A percentile compares a stretch with the other conserved stretches of the same genome.
Conservation (phyloP, 2,113 vertebrate species). For the Sapajus apella region DNA sequence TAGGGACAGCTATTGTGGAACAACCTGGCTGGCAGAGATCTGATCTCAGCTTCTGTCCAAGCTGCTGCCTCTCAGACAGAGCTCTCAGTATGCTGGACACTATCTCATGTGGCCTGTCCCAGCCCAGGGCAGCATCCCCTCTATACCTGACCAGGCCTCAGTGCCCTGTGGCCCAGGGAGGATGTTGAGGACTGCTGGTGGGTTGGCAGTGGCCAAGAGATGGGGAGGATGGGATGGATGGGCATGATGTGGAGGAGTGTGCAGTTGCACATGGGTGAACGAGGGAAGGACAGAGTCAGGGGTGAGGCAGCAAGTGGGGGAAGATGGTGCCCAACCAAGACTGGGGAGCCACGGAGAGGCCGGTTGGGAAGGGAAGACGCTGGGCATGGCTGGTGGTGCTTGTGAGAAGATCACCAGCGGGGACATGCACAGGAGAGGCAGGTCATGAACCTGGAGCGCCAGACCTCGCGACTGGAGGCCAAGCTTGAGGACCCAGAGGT, state of each 20-base stretch:
- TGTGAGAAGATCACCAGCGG: not conserved
- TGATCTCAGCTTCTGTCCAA: not conserved
- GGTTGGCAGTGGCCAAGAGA: slow-evolving; percentile 43
- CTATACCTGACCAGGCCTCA: too few relatives aligned
- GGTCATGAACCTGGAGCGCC: not conserved
- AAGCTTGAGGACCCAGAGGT: not conserved
- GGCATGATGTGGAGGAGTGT: not conserved
- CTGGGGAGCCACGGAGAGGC: not conserved
- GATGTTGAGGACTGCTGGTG: not conserved
- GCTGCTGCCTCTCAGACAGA: not conserved
- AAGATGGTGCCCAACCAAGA: not conserved
- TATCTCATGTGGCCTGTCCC: not conserved
- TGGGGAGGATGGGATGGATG: not conserved
- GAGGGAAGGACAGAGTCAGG: not conserved
- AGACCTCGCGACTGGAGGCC: not conserved
- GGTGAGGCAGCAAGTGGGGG: not conserved
- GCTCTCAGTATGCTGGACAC: not conserved
- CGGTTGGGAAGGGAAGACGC: not conserved
- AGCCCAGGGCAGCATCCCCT: not conserved
- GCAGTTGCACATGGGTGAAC: not conserved
- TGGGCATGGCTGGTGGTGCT: accelerated
- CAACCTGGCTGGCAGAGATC: not conserved
- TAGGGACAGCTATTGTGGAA: not conserved
- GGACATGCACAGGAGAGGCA: not conserved
- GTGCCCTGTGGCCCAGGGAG: not conserved